phyloP scores from a whole-genome alignment of 2,113 vertebrate species.

The Bos javanicus region DNA sequence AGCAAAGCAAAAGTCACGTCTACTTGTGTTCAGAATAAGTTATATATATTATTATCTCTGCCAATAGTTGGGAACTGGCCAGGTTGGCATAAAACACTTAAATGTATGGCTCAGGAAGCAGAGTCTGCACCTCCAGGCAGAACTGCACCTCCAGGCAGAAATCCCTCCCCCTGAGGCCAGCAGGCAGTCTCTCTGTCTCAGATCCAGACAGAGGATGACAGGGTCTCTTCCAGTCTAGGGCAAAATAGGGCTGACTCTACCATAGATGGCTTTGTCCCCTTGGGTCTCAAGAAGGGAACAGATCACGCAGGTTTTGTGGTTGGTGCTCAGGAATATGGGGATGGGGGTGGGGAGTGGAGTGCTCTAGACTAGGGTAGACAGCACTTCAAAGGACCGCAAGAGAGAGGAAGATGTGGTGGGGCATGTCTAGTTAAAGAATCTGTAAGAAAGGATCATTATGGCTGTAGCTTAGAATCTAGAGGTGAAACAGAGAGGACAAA shows the following conservation, averaged over 20 bases:
- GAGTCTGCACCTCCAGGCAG: background rate
- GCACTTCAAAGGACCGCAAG: background rate
- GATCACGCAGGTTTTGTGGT: background rate
- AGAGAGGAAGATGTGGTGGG: background rate
- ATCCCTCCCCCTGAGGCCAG: background rate
- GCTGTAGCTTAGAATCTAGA: background rate
- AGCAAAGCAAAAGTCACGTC: slow-evolving; percentile 7
- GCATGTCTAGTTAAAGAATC: background rate
- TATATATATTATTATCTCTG: background rate
- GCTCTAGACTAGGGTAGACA: background rate
- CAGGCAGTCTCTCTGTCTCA: background rate
- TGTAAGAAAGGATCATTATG: background rate
- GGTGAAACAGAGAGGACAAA: background rate
- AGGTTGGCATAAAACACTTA: background rate
- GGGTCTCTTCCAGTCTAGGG: background rate
- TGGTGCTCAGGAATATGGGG: background rate
- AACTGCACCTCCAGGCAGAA: background rate
- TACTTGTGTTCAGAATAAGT: background rate
- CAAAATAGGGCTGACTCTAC: background rate
- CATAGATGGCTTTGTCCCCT: background rate
- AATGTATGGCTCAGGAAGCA: background rate
- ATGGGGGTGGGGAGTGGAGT: background rate
- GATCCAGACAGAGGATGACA: background rate
- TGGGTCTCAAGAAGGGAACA: background rate
- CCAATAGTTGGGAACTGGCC: background rate